Percentiles rank a stretch among this genome's conserved stretches.
phyloP scores from a whole-genome alignment of 2,113 vertebrate species.

The Barbus barbus region DNA sequence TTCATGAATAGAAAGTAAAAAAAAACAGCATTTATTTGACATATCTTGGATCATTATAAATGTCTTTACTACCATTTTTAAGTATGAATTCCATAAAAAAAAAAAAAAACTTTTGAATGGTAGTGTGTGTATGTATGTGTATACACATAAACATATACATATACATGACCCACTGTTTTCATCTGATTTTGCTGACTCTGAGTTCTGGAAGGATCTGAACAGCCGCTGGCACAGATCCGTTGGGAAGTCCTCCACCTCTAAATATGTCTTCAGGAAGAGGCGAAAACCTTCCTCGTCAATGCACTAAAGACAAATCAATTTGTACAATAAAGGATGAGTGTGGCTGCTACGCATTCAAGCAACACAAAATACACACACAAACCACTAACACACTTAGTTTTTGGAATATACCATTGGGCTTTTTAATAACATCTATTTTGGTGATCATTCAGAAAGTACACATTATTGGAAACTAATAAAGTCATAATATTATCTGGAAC shows the following conservation, averaged over 20 bases:
- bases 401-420: background rate
- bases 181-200: constrained; percentile 55
- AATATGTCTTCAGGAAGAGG: constrained; percentile 85
- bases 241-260: constrained; percentile 82
- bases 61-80: too few relatives aligned
- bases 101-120: too few relatives aligned
- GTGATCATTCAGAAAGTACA: background rate
- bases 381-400: background rate
- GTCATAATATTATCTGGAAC: background rate
- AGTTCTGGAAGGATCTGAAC: constrained; percentile 83
- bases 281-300: constrained; percentile 80
- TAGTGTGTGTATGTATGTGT: background rate
- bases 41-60: too few relatives aligned
- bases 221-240: constrained; percentile 78
- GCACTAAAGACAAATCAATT: constrained; percentile 66
- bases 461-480: constrained; percentile 5
- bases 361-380: background rate
- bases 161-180: constrained; percentile 58
- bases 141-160: too few relatives aligned
- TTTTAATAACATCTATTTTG: background rate
- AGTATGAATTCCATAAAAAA: too few relatives aligned
- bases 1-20: too few relatives aligned
- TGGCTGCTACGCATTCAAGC: background rate
- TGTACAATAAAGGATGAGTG: background rate
- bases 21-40: too few relatives aligned